Percentiles rank a stretch among this genome's conserved stretches.
Evolutionary conservation across 2,888 invertebrate genomes (phyloP).

Genomic region (Apamea crenata): DNA sequence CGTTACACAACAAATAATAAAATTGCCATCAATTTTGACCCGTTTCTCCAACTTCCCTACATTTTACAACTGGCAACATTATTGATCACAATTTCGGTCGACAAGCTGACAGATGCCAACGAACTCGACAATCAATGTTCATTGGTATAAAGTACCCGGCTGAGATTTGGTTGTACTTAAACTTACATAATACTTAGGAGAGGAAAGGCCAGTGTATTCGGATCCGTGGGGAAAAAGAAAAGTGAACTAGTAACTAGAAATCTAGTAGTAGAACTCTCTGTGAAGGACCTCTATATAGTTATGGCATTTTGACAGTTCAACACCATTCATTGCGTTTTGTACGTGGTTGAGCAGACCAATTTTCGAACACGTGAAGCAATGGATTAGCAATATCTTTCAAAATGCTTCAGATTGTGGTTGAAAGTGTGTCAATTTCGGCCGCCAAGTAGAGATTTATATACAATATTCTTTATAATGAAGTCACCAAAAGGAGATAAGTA

Average conservation of each 20-base stretch:
- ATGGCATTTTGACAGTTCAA: too few species aligned
- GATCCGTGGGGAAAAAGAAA: background rate
- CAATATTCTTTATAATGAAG: too few species aligned
- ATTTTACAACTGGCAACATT: constrained; percentile 45
- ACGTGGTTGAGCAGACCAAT: too few species aligned
- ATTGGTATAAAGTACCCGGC: constrained; percentile 41
- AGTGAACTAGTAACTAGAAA: background rate
- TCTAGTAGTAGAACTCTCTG: background rate
- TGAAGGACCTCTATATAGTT: background rate
- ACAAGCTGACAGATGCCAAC: constrained; percentile 45
- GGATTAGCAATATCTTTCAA: too few species aligned
- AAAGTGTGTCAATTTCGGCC: background rate
- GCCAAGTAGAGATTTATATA: background rate
- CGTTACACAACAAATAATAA: constrained; percentile 48
- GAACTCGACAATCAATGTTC: constrained; percentile 43
- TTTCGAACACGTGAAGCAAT: too few species aligned
- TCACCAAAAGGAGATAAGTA: too few species aligned
- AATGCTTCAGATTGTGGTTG: too few species aligned
- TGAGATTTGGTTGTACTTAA: constrained; percentile 44
- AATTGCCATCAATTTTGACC: constrained; percentile 45
- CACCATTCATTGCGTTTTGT: too few species aligned
- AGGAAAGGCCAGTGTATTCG: background rate
- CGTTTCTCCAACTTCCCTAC: constrained; percentile 42
- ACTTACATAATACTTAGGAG: constrained; percentile 17
- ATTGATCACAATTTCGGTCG: constrained; percentile 56